Percentiles rank a stretch among this genome's conserved stretches.
Conservation (phyloP, 2,797 vertebrate genomes). For the Tauraco hartlaubi region DNA sequence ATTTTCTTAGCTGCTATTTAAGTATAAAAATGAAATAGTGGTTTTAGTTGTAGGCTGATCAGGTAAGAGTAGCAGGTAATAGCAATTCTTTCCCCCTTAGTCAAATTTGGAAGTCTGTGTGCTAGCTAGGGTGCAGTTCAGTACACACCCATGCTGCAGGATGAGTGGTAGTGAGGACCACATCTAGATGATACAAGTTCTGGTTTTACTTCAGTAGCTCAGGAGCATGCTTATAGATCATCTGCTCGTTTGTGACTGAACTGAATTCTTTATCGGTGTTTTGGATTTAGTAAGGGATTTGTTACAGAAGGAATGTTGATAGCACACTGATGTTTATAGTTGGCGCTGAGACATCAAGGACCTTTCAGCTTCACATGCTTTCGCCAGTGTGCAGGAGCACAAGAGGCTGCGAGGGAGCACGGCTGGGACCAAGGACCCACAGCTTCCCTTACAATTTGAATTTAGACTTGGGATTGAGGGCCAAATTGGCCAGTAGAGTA, state of each 20-base stretch:
- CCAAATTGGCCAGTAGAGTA: too few relatives aligned
- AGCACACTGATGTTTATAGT: too few relatives aligned
- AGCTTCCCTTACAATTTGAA: too few relatives aligned
- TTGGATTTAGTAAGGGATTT: too few relatives aligned
- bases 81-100: background rate
- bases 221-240: background rate
- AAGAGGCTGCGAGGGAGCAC: too few relatives aligned
- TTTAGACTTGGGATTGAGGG: too few relatives aligned
- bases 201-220: background rate
- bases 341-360: too few relatives aligned
- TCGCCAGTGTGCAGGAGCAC: too few relatives aligned
- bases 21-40: background rate
- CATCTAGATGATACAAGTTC: background rate
- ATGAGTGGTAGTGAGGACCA: too few relatives aligned
- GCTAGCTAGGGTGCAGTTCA: background rate
- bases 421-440: too few relatives aligned
- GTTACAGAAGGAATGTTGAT: too few relatives aligned
- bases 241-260: background rate
- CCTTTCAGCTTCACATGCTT: too few relatives aligned
- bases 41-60: background rate
- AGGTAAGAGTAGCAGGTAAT: background rate
- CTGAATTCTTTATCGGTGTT: background rate
- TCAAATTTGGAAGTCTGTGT: background rate
- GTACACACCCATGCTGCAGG: accelerated
- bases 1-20: background rate